These are phyloP conservation scores for Baronia brevicornis DNA, from an alignment of 2,888 invertebrate species.

Conservation along the genomic window DNA sequence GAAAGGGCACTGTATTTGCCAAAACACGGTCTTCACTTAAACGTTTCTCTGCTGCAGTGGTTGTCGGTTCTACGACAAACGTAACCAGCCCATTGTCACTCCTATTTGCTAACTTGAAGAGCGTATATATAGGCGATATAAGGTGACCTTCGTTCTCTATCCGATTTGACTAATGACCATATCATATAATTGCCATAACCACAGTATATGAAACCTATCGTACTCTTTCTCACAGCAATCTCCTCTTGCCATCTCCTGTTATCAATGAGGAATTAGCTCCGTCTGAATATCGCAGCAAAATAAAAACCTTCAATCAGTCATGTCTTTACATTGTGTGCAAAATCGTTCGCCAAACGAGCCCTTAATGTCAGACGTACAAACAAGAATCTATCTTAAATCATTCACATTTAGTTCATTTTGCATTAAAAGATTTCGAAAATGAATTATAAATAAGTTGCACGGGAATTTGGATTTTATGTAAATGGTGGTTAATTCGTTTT, in stretches of 20 bases:
- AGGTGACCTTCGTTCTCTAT: background rate
- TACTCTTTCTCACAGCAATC: slow-evolving; percentile 23
- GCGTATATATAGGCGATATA: slow-evolving; percentile 3
- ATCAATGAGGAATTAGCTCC: slow-evolving; percentile 48
- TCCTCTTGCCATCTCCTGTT: slow-evolving; percentile 25
- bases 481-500: slow-evolving; percentile 6
- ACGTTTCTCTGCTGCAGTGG: too few relatives aligned
- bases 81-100: too few relatives aligned
- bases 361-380: slow-evolving; percentile 25
- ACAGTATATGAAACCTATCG: slow-evolving; percentile 19
- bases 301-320: slow-evolving; percentile 43
- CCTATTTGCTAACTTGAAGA: too few relatives aligned
- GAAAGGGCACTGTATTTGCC: too few relatives aligned
- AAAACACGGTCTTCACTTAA: too few relatives aligned
- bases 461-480: slow-evolving; percentile 19
- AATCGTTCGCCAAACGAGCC: slow-evolving; percentile 38
- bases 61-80: too few relatives aligned
- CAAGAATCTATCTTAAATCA: slow-evolving; percentile 26
- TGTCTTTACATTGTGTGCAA: slow-evolving; percentile 58
- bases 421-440: slow-evolving; percentile 8
- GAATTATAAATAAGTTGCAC: slow-evolving; percentile 3
- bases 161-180: background rate
- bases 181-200: too few relatives aligned
- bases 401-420: slow-evolving; percentile 15
- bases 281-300: slow-evolving; percentile 38